These are phyloP conservation scores for Caprella mutica DNA, from an alignment of 2,888 invertebrate species.

Conservation along the genomic window DNA sequence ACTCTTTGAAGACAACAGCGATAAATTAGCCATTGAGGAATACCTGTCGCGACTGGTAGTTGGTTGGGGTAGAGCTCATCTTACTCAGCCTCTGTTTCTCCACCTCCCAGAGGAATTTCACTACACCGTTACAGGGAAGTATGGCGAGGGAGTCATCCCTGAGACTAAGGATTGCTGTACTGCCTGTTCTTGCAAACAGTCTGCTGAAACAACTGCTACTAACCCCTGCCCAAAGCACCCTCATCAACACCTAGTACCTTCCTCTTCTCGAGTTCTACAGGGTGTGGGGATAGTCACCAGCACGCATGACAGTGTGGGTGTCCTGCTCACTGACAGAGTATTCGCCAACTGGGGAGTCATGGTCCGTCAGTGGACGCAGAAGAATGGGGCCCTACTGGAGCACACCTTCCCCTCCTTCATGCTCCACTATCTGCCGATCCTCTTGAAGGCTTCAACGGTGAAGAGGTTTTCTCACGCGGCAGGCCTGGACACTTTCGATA, in stretches of 20 bases:
- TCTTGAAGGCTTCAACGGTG: background rate
- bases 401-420: constrained; percentile 9
- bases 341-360: background rate
- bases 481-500: background rate
- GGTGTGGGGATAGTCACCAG: constrained; percentile 7
- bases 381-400: constrained; percentile 3
- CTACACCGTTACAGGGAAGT: constrained; percentile 6
- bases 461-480: constrained; percentile 4
- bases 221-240: background rate
- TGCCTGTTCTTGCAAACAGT: too few species aligned
- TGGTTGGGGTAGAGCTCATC: constrained; percentile 7
- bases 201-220: too few species aligned
- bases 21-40: background rate
- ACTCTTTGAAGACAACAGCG: background rate
- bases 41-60: constrained; percentile 3
- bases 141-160: background rate
- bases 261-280: background rate
- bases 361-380: constrained; percentile 3
- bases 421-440: constrained; percentile 5
- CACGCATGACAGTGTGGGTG: background rate
- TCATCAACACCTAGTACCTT: background rate
- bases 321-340: background rate
- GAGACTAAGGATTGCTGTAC: too few species aligned
- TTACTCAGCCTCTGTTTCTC: constrained; percentile 1
- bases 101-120: constrained; percentile 6